Conservation (phyloP, 2,113 vertebrate genomes). For the Microtus pennsylvanicus region DNA sequence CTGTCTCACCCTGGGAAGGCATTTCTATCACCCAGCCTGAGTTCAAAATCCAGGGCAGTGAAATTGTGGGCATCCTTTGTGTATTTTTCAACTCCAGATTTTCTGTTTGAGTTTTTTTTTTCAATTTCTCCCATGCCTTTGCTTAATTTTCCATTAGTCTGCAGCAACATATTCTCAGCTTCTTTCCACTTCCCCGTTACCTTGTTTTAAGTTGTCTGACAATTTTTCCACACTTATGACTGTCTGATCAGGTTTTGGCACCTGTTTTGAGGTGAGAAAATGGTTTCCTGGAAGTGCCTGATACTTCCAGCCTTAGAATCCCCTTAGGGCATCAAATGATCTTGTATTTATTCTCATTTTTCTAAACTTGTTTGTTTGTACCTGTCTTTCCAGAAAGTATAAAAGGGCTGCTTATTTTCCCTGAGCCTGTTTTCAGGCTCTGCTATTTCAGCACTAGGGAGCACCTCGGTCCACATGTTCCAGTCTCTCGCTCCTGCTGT, state of each 20-base stretch:
- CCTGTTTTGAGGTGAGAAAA: neutral
- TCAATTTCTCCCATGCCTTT: neutral
- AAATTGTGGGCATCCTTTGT: neutral
- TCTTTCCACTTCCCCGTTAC: neutral
- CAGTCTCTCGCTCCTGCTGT: no score
- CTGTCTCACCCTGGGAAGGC: slow-evolving; percentile 58
- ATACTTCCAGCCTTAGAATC: neutral
- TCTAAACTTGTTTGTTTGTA: neutral
- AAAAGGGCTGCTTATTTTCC: neutral
- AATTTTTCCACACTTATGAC: neutral
- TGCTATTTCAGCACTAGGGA: neutral
- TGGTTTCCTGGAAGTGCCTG: neutral
- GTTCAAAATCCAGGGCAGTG: neutral
- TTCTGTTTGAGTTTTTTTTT: neutral
- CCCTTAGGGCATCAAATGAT: neutral
- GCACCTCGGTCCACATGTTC: neutral
- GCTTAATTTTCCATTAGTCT: neutral
- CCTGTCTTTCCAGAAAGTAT: neutral
- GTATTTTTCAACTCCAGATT: neutral
- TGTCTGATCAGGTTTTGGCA: neutral
- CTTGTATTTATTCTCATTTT: neutral
- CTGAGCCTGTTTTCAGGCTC: neutral
- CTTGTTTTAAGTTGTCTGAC: neutral
- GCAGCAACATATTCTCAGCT: neutral
- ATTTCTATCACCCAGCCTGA: neutral